A percentile compares a stretch with the other conserved stretches of the same genome.
These are phyloP conservation scores for Ophion ellenae DNA, from an alignment of 2,888 invertebrate species.

Conservation along the genomic window DNA sequence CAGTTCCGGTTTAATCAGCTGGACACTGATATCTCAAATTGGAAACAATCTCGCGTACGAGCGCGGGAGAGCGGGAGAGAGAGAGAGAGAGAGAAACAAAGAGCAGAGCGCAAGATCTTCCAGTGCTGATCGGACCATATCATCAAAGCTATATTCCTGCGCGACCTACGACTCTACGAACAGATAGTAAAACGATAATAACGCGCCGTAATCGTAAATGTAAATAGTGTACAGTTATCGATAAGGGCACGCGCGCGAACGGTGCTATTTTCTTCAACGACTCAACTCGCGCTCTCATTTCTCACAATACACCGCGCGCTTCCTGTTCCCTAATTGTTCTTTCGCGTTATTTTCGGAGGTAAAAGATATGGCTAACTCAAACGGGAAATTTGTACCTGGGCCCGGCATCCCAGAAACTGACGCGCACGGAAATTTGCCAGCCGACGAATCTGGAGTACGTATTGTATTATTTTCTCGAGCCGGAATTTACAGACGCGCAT, in stretches of 20 bases:
- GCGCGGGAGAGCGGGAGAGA: too few relatives aligned
- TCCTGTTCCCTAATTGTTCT: neutral
- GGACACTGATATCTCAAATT: neutral
- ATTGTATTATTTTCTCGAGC: conserved; percentile 16
- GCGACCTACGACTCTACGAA: too few relatives aligned
- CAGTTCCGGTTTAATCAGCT: conserved; percentile 28
- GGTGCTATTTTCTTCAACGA: neutral
- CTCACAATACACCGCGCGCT: neutral
- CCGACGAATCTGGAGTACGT: conserved; percentile 66
- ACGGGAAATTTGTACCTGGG: conserved; percentile 30
- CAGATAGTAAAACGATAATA: too few relatives aligned
- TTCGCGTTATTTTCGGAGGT: neutral
- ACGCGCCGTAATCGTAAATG: neutral
- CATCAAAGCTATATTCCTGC: neutral
- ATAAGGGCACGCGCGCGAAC: neutral
- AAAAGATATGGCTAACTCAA: conserved; percentile 44
- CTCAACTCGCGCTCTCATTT: neutral
- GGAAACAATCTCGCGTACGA: neutral
- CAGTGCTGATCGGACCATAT: neutral
- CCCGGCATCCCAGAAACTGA: conserved; percentile 24
- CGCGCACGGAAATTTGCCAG: conserved; percentile 36
- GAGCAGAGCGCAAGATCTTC: conserved; percentile 10
- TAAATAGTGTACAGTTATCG: neutral
- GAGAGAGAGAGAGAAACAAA: conserved; percentile 7
- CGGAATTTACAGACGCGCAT: neutral